Evolutionary conservation across 1,140 invertebrate genomes (phyloP), one percentile per base, ranked within the genome.

Genomic region (Heliconius hewitsoni): DNA sequence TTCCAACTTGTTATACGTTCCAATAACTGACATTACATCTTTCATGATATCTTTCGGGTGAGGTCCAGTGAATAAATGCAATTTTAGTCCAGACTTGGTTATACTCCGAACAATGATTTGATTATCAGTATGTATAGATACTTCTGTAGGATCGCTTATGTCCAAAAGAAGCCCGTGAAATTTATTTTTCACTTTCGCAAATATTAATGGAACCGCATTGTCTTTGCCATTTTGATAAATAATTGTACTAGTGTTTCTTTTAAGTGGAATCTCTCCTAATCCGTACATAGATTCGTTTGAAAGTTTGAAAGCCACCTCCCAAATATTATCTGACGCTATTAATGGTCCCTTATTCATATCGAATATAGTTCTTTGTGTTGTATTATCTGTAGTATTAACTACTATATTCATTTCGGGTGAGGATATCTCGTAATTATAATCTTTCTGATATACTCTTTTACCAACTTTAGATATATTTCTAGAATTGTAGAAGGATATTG

Each of bases 21-120:
- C 88, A 39, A 89, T 88, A 5, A 89, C 18, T 13, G 75, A 83
- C 86, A 87, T 87, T 0, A 88, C 89, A 79, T 94, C 91, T 70
- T 79, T 87, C 91, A 93, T 93, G 16, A 94, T 83, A 55, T 92
- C 85, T 39, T 86, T 82, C 1, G 93, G 93, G n/a, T 85, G 80
- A 0, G 93, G 93, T 34, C 93, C 93, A n/a, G 86, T 79, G 76
- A 94, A 94, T 50, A 94, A 77, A 81, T 94, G 91, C 50, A 94
- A 83, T 74, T 89, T 93, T 8, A 94, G 73, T 3, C 89, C 90
- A 2, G 50, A 73, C 50, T 76, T 87, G 8, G 89, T 91, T 55
- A 94, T 88, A 84, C 89, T 92, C 8, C 91, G 84, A 2, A 94
- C 76, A 9, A 90, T 81, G 8, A 94, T 80, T 71, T 90, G 82